phyloP scores from a whole-genome alignment of 1,140 invertebrate genomes.

The Drosophila orosa region DNA sequence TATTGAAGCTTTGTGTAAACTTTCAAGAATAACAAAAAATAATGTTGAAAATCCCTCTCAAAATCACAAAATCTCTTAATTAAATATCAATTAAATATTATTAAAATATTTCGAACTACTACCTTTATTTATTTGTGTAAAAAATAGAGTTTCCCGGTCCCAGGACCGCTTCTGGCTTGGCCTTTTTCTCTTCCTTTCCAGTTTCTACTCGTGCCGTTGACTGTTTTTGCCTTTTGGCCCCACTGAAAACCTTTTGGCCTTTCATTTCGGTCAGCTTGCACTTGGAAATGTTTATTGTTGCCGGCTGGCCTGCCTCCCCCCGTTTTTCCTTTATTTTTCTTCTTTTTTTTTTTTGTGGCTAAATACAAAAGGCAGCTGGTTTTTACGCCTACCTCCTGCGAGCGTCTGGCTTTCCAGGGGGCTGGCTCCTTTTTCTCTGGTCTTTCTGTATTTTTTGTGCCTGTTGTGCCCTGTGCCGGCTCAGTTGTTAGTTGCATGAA shows the following conservation, averaged over 20 bases:
- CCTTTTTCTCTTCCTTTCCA: constrained; percentile 27
- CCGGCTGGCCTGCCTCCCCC: constrained; percentile 19
- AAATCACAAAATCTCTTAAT: rapidly evolving
- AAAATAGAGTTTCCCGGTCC: constrained; percentile 13
- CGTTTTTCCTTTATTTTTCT: constrained; percentile 41
- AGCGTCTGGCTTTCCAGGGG: constrained; percentile 41
- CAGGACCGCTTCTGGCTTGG: constrained; percentile 10
- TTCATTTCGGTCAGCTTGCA: constrained; percentile 78
- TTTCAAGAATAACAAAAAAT: too few species aligned
- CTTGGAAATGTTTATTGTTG: constrained; percentile 63
- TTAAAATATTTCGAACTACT: too few species aligned
- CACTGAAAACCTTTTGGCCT: constrained; percentile 64
- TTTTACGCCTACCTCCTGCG: constrained; percentile 60
- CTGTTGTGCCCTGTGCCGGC: constrained; percentile 30
- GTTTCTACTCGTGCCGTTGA: constrained; percentile 10
- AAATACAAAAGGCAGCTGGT: constrained; percentile 81
- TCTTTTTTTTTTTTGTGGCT: constrained; percentile 69
- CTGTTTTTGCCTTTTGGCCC: constrained; percentile 60
- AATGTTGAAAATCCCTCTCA: not conserved
- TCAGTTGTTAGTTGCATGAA: constrained; percentile 80
- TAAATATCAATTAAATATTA: too few species aligned
- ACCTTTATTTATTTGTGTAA: constrained; percentile 5
- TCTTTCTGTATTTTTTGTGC: constrained; percentile 13
- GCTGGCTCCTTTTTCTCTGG: constrained; percentile 14
- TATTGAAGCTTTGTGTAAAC: not conserved